Base-by-base conservation (phyloP, 2,113 vertebrate genomes). In the Spermophilus dauricus region DNA sequence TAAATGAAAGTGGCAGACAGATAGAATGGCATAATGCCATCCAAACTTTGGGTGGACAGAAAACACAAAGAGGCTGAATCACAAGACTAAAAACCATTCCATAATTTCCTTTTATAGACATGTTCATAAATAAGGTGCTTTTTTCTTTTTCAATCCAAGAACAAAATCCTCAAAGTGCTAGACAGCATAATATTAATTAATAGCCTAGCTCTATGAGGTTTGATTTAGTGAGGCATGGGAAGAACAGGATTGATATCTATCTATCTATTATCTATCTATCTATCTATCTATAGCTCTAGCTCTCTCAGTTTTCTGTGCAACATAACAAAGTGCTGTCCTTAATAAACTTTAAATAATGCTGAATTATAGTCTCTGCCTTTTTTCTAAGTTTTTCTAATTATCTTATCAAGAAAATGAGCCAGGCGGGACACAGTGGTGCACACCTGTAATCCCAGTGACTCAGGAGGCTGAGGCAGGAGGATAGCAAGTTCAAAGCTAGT, bases 31-130 rank as follows among this genome's bases (percentile, higher is more conserved):
- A 24, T 67, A 28, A 28, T 93, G 37, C 89, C 63, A 87, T 69
- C 51, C 26, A 94, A 80, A 70, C 95, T 91, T 69, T 2, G 8
- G 13, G 34, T 82, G 86, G 61, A 83, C 14, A 89, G 63, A 83
- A 95, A 91, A 83, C 56, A 69, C 13, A 86, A 86, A 94, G 48
- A 88, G 13, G 13, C n/a, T 87, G 51, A 77, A 86, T 26, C 48
- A 95, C 58, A 89, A 61, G 22, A 92, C 85, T 93, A 65, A 93
- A 98, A 93, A 89, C 5, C 77, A 96, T 65, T 58, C 78, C 65
- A 39, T 30, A 95, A 82, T 96, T 95, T 96, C 80, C 89, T 96
- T 92, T 93, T 69, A 89, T 28, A 91, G 61, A 83, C 28, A 51
- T 61, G 63, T 86, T 28, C 75, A 70, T 78, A 95, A 95, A 77